These are phyloP conservation scores for Drosophila malerkotliana DNA, from an alignment of 1,140 invertebrate genomes.

Conservation along the genomic window DNA sequence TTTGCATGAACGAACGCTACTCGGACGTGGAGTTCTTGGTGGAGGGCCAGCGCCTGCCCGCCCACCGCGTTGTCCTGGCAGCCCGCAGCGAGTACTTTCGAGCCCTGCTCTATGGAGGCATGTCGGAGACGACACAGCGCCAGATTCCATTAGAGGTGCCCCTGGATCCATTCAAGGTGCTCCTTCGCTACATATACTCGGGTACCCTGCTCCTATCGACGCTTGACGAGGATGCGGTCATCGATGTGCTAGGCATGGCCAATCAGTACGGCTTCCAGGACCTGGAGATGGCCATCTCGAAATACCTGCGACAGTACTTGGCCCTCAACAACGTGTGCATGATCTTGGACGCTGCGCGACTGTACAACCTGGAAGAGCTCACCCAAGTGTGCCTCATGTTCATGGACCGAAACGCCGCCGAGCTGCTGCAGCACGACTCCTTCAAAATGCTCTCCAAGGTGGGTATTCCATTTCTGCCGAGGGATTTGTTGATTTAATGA, in stretches of 20 bases:
- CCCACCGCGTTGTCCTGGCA: conserved; percentile 94
- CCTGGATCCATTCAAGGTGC: conserved; percentile 93
- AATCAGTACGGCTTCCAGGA: conserved; percentile 98
- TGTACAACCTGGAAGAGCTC: conserved; percentile 87
- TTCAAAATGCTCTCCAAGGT: conserved; percentile 94
- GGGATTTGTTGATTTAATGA: not conserved
- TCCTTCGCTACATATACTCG: conserved; percentile 98
- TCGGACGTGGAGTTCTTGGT: conserved; percentile 96
- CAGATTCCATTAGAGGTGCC: conserved; percentile 95
- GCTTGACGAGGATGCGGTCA: conserved; percentile 93
- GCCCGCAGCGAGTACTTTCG: conserved; percentile 97
- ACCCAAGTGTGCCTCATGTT: conserved; percentile 90
- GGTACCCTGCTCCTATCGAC: conserved; percentile 92
- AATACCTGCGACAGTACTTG: conserved; percentile 95
- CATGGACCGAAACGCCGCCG: conserved; percentile 94
- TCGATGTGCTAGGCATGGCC: conserved; percentile 94
- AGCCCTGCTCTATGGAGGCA: conserved; percentile 94
- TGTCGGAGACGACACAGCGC: conserved; percentile 92
- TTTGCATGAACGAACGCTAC: conserved; percentile 94
- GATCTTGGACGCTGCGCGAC: conserved; percentile 94
- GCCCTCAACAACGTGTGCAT: conserved; percentile 95
- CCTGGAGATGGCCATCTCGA: conserved; percentile 95
- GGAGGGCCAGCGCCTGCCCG: conserved; percentile 92
- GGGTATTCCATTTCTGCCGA: conserved; percentile 3
- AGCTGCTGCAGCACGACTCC: conserved; percentile 92